These are phyloP conservation scores for Podarcis cretensis DNA, from an alignment of 2,113 vertebrate genomes.

Conservation along the genomic window DNA sequence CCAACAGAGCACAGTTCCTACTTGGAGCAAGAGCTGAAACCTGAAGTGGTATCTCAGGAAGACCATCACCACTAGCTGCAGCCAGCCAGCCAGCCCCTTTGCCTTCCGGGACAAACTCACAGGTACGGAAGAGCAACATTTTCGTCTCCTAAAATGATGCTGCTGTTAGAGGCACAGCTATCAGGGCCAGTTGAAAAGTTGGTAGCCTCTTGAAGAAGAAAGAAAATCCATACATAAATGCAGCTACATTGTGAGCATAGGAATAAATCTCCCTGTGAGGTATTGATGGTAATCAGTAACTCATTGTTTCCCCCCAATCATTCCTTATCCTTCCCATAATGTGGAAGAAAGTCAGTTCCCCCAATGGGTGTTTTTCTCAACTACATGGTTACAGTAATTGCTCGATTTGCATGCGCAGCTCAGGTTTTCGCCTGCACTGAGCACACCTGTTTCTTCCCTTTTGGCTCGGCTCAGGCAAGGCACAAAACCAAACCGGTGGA, in stretches of 20 bases:
- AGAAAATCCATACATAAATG: not conserved
- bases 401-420: constrained; percentile 9
- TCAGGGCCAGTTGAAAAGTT: not conserved
- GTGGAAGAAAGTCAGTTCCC: not conserved
- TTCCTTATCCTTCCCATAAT: not conserved
- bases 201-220: not conserved
- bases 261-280: not conserved
- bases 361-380: not conserved
- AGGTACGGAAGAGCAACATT: not conserved
- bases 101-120: not conserved
- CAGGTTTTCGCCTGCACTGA: not conserved
- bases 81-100: not conserved
- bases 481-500: not conserved
- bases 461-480: not conserved
- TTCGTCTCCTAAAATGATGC: no score
- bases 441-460: constrained; percentile 1
- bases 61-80: no score
- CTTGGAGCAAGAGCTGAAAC: not conserved
- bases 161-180: not conserved
- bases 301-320: constrained; percentile 9
- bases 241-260: not conserved
- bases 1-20: not conserved
- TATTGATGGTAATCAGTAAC: constrained; percentile 14
- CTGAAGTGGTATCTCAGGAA: not conserved
- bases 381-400: not conserved